phyloP scores from a whole-genome alignment of 2,888 invertebrate species.

The Lasioglossum lativentre region DNA sequence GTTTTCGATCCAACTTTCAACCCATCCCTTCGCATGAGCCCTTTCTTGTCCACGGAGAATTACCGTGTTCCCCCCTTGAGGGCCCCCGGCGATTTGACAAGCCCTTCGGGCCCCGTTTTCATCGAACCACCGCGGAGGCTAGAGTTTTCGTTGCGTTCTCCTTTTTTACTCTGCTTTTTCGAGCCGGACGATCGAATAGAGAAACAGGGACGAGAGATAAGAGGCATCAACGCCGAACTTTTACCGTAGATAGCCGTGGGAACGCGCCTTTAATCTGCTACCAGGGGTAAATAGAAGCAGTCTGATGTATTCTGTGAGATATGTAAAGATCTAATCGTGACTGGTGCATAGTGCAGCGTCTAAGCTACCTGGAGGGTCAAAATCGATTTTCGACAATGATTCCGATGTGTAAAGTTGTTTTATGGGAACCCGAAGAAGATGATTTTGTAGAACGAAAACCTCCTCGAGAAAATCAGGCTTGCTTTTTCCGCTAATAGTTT shows the following conservation, averaged over 20 bases:
- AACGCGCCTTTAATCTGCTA: background rate
- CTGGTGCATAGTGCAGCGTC: background rate
- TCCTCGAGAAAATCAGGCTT: background rate
- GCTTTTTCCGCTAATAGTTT: background rate
- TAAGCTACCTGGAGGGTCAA: background rate
- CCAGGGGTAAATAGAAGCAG: background rate
- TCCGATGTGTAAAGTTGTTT: background rate
- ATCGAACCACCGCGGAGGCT: background rate
- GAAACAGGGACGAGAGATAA: background rate
- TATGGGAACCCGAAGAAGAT: background rate
- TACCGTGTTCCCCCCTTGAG: background rate
- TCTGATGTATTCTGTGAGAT: background rate
- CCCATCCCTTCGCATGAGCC: background rate
- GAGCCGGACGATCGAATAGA: background rate
- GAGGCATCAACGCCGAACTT: background rate
- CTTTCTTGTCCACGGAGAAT: slow-evolving; percentile 9
- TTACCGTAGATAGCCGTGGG: background rate
- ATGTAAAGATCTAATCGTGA: background rate
- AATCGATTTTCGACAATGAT: background rate
- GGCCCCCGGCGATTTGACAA: background rate
- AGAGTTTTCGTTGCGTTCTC: background rate
- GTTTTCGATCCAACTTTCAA: slow-evolving; percentile 45
- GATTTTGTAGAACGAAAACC: background rate
- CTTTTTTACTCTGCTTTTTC: background rate
- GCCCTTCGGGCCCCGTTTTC: background rate